Evolutionary conservation across 2,113 vertebrate species (phyloP), one percentile per base, ranked within the genome.

Genomic region (Ailurus styani): DNA sequence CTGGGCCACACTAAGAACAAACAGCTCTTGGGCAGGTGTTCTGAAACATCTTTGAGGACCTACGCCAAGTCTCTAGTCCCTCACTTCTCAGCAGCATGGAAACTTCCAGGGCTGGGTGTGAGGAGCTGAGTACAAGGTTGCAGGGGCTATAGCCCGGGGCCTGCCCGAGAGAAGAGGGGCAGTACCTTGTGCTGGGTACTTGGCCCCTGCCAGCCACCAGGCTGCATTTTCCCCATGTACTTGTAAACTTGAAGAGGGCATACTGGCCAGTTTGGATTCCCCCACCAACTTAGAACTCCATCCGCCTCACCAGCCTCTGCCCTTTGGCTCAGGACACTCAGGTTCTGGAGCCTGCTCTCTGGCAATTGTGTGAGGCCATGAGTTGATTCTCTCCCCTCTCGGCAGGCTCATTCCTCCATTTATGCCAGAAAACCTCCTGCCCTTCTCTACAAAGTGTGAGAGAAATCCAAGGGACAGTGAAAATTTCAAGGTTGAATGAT

Each of bases 151-250:
- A 50, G 52, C 17, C 31, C 57, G 47, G 55, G 6, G 14, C n/a
- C 79, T 27, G 12, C 31, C 6, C 2, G 23, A 21, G 31, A 4
- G 6, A 29, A 42, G 34, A 27, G 14, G 6, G 31, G 42, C 11
- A 8, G 37, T 8, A 17, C 34, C 34, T 37, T 34, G 27, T 47
- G 54, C 25, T 29, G 73, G 50, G 47, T 25, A 18, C n/a, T 8
- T 7, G 1, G 25, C 42, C 12, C 17, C 50, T 42, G 40, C 60
- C 85, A 14, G 62, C 13, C 66, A 8, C 0, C 12, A 9, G 0
- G 25, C 40, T 45, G 62, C 50, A 23, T 31, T 54, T 83, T 27
- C 73, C 68, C 55, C 15, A 5, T 1, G 14, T 11, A 12, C 17
- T 31, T 17, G 0, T 23, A 31, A 12, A 18, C 14, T 9, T 14